phyloP scores from a whole-genome alignment of 2,888 invertebrate species.

The Encarsia formosa region DNA sequence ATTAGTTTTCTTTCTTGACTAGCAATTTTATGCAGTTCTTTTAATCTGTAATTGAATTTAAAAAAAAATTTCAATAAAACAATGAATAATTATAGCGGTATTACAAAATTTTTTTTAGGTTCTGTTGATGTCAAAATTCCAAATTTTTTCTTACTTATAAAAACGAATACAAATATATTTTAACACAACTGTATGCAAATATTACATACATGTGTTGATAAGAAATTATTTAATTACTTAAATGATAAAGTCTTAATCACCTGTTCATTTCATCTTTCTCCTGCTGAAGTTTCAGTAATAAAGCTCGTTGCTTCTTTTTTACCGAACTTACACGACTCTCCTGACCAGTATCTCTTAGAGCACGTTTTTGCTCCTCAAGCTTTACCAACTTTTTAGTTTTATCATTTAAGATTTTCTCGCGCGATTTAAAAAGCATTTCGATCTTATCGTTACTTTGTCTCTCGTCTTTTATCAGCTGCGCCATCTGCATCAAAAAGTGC shows the following conservation, averaged over 20 bases:
- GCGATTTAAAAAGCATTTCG: conserved; percentile 61
- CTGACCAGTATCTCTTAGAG: conserved; percentile 46
- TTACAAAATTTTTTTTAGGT: no score
- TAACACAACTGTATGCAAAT: neutral
- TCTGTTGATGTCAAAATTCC: no score
- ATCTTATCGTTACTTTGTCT: conserved; percentile 64
- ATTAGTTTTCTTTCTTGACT: conserved; percentile 56
- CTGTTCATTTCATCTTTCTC: conserved; percentile 66
- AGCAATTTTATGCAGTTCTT: conserved; percentile 55
- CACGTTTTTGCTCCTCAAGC: conserved; percentile 63
- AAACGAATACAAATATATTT: neutral
- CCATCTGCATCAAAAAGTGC: conserved; percentile 48
- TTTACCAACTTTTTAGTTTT: conserved; percentile 56
- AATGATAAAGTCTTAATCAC: conserved; percentile 42
- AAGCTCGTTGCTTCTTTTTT: conserved; percentile 65
- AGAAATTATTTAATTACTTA: conserved; percentile 4
- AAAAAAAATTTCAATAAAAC: no score
- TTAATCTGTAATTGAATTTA: conserved; percentile 46
- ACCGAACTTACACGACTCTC: conserved; percentile 53
- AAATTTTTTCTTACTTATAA: no score
- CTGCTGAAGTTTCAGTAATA: conserved; percentile 63
- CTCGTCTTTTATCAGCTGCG: conserved; percentile 65
- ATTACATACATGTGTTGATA: conserved; percentile 14
- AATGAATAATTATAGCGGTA: no score
- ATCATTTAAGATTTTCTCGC: conserved; percentile 65